These are phyloP conservation scores for Lophius piscatorius DNA, from an alignment of 2,113 vertebrate genomes.

Conservation along the genomic window DNA sequence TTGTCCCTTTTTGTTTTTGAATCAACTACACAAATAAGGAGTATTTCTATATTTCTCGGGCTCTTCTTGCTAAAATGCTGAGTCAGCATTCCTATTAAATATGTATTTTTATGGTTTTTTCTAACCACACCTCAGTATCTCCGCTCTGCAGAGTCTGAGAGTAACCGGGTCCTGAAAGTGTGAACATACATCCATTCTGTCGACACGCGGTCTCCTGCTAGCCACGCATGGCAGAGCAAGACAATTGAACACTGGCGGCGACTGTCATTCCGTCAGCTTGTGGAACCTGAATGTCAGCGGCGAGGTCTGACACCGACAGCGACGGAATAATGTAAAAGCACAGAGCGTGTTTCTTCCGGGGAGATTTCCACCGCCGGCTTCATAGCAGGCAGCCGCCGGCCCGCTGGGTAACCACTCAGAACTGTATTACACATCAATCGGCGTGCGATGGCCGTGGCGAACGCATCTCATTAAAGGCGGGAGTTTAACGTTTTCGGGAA, in stretches of 20 bases:
- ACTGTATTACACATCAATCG: no score
- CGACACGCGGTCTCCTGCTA: constrained; percentile 37
- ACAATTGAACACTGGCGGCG: constrained; percentile 48
- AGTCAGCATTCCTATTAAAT: constrained; percentile 2
- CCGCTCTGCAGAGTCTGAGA: constrained; percentile 1
- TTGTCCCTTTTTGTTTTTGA: no score
- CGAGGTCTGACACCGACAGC: constrained; percentile 34
- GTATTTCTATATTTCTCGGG: neutral
- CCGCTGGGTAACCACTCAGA: no score
- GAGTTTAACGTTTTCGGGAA: no score
- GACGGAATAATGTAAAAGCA: constrained; percentile 32
- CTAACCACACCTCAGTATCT: neutral
- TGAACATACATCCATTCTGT: constrained; percentile 15
- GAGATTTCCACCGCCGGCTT: neutral
- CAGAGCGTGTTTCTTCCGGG: constrained; percentile 1
- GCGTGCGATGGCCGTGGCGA: no score
- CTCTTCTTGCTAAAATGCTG: constrained; percentile 2
- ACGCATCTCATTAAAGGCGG: no score
- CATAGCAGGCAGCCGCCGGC: neutral
- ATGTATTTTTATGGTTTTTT: no score
- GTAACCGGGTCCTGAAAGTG: constrained; percentile 3
- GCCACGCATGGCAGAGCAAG: constrained; percentile 48
- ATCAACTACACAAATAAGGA: no score
- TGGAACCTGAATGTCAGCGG: constrained; percentile 51
- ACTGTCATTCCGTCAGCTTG: constrained; percentile 22